A percentile compares a stretch with the other conserved stretches of the same genome.
phyloP scores from a whole-genome alignment of 1,140 invertebrate species.

The Papilio helenus region DNA sequence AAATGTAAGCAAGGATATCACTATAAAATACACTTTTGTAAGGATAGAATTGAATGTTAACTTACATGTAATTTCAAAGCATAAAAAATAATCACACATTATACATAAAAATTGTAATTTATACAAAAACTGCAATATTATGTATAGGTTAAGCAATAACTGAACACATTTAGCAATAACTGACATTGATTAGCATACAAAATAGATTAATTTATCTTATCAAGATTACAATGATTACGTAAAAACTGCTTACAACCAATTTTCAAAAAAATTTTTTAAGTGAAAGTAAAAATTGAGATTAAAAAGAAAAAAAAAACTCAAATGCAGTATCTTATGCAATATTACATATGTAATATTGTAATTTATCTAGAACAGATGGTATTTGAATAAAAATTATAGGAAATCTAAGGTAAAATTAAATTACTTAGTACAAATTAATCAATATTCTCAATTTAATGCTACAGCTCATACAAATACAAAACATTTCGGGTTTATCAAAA shows the following conservation, averaged over 20 bases:
- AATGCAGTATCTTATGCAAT: not conserved
- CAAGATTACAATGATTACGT: conserved; percentile 19
- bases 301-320: not conserved
- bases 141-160: not conserved
- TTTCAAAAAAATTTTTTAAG: not conserved
- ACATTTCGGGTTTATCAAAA: not conserved
- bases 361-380: not conserved
- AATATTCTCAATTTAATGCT: not conserved
- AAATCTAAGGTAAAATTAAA: not conserved
- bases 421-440: not conserved
- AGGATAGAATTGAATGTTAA: conserved; percentile 15
- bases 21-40: not conserved
- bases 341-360: not conserved
- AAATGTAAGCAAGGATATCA: not conserved
- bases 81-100: conserved; percentile 68
- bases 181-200: not conserved
- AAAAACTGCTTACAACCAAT: not conserved
- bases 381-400: not conserved
- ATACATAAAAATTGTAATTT: conserved; percentile 7
- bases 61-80: conserved; percentile 43
- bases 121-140: not conserved
- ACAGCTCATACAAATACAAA: not conserved
- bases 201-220: conserved; percentile 37
- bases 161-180: conserved; percentile 15
- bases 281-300: not conserved